Percentiles rank a stretch among this genome's conserved stretches.
Evolutionary conservation across 2,113 vertebrate genomes (phyloP).

Genomic region (Cheirogaleus medius): DNA sequence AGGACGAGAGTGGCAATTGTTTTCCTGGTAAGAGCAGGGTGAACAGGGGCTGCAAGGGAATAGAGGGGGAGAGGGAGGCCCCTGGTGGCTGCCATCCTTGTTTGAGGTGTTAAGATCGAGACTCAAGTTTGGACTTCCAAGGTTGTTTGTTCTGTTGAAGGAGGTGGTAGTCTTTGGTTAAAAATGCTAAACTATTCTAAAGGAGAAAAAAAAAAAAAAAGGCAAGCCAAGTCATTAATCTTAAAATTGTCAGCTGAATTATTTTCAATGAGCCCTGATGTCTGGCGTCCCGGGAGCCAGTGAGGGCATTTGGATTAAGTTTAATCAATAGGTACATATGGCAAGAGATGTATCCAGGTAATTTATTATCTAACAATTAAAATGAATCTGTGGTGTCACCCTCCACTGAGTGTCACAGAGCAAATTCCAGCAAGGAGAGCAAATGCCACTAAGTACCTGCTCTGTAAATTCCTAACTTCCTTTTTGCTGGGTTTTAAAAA

Average conservation of each 20-base stretch:
- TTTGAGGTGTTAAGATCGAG: background rate
- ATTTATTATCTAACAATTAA: conserved; percentile 85
- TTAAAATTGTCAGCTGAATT: conserved; percentile 88
- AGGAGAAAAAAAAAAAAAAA: conserved; percentile 59
- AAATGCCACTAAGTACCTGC: background rate
- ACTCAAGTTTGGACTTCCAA: conserved; percentile 70
- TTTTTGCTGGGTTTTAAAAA: background rate
- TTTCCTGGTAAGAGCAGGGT: background rate
- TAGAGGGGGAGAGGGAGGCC: background rate
- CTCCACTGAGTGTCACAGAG: conserved; percentile 61
- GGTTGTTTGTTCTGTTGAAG: conserved; percentile 80
- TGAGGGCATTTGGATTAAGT: conserved; percentile 83
- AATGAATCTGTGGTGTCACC: conserved; percentile 74
- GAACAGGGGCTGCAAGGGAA: background rate
- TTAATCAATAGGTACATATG: conserved; percentile 87
- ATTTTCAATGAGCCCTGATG: conserved; percentile 85
- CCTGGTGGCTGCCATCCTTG: background rate
- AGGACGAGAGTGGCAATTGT: background rate
- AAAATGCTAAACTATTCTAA: conserved; percentile 84
- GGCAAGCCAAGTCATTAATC: conserved; percentile 84
- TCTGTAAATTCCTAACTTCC: background rate
- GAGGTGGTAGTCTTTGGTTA: conserved; percentile 67
- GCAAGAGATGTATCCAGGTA: conserved; percentile 79
- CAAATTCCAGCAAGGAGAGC: background rate
- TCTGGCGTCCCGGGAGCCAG: conserved; percentile 73